Evolutionary conservation across 2,888 invertebrate genomes (phyloP), one percentile per base, ranked within the genome.

Genomic region (Drosophila neoperkinsi): DNA sequence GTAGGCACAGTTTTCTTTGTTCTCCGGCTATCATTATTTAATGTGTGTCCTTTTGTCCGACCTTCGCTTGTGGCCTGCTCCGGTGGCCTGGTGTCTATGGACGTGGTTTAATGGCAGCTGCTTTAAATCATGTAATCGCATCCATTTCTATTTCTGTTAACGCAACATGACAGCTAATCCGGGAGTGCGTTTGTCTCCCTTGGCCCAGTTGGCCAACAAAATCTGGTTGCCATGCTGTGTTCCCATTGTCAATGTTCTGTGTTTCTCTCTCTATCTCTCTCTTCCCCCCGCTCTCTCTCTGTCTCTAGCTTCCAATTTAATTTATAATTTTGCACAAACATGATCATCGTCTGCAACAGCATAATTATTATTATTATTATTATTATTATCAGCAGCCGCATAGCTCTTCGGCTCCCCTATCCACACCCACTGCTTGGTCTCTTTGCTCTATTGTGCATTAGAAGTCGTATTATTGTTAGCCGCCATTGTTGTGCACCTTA

Each of bases 401-500:
- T 25, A 25, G 21, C 43, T 30, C 46, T 30, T 50, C 31, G 21
- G 9, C 21, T 38, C 25, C 21, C 3, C 13, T 11, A 1, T 0
- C 33, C 33, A 34, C 34, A 13, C 34, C 34, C 34, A 34, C 34
- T 4, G 13, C 34, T 34, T 13, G 11, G 21, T 16, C 38, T 43
- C 51, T 36, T 51, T 77, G 61, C 67, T 62, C 64, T 34, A 82
- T 72, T 82, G 74, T 76, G 82, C 81, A 82, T 84, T 82, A 85
- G 75, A 69, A 60, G 72, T 68, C 41, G 69, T 74, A 77, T 81
- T 90, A 88, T 91, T 85, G 90, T 87, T 77, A 65, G 90, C 68
- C 73, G 71, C 71, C 79, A 90, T 86, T 89, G 90, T 87, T 83
- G 80, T 77, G 60, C 77, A 61, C 72, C 82, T 90, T 87, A 90